Conservation (phyloP, 1,140 invertebrate species). For the Philotrypesis tridentata region DNA sequence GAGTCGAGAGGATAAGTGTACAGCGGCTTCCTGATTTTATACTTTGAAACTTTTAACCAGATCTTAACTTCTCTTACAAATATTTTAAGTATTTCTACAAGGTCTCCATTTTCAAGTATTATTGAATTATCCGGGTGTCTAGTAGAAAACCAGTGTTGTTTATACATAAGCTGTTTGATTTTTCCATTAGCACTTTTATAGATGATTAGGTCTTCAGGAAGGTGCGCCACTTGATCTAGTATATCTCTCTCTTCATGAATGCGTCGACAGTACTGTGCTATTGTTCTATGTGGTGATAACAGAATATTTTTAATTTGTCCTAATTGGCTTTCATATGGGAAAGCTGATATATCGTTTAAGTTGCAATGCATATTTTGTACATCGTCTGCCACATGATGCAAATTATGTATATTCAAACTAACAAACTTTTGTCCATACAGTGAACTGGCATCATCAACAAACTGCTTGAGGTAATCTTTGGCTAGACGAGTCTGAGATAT, state of each 20-base stretch:
- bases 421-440: constrained; percentile 12
- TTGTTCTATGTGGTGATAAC: too few relatives aligned
- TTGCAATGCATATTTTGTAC: too few relatives aligned
- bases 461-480: neutral
- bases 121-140: too few relatives aligned
- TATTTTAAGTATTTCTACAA: neutral
- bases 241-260: too few relatives aligned
- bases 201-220: neutral
- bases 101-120: too few relatives aligned
- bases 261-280: too few relatives aligned
- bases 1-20: neutral
- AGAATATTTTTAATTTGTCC: too few relatives aligned
- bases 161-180: too few relatives aligned
- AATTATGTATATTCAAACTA: neutral
- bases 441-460: neutral
- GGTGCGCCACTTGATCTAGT: neutral
- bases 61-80: neutral
- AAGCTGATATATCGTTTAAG: too few relatives aligned
- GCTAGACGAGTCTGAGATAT: too few relatives aligned
- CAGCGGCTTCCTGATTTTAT: neutral
- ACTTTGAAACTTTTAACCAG: neutral
- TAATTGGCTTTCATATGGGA: too few relatives aligned
- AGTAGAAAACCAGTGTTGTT: too few relatives aligned
- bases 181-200: neutral
- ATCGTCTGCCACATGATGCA: neutral